Evolutionary conservation across 1,140 invertebrate species (phyloP).

Genomic region (Armadillidium nasatum): DNA sequence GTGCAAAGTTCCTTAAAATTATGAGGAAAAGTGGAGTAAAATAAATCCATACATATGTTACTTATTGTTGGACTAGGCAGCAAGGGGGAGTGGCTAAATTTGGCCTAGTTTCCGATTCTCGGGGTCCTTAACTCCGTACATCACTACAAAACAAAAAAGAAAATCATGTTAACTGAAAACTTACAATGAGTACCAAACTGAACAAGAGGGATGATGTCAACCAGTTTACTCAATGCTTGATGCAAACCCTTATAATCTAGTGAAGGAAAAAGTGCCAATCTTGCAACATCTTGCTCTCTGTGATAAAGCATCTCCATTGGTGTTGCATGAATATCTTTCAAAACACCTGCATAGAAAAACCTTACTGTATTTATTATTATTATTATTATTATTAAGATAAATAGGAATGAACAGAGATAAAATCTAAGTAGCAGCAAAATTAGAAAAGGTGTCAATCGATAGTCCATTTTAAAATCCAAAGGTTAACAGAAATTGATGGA

Average conservation of each 20-base stretch:
- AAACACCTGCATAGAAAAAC: conserved; percentile 61
- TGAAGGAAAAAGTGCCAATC: conserved; percentile 86
- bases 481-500: too few species aligned
- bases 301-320: conserved; percentile 83
- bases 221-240: conserved; percentile 72
- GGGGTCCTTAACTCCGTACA: too few species aligned
- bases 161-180: too few species aligned
- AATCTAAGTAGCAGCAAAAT: too few species aligned
- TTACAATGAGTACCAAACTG: conserved; percentile 76
- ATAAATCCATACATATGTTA: too few species aligned
- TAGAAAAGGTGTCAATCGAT: not conserved
- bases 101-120: too few species aligned
- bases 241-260: conserved; percentile 92
- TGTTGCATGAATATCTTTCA: conserved; percentile 89
- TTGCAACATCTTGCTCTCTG: conserved; percentile 72
- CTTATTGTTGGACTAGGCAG: too few species aligned
- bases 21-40: too few species aligned
- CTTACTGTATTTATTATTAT: conserved; percentile 20
- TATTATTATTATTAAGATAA: conserved; percentile 27
- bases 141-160: too few species aligned
- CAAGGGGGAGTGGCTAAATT: too few species aligned
- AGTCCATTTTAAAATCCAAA: too few species aligned
- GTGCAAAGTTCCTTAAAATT: too few species aligned
- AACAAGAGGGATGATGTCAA: conserved; percentile 75
- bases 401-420: conserved; percentile 22